Evolutionary conservation across 2,113 vertebrate genomes (phyloP).

Genomic region (Mastomys natalensis): DNA sequence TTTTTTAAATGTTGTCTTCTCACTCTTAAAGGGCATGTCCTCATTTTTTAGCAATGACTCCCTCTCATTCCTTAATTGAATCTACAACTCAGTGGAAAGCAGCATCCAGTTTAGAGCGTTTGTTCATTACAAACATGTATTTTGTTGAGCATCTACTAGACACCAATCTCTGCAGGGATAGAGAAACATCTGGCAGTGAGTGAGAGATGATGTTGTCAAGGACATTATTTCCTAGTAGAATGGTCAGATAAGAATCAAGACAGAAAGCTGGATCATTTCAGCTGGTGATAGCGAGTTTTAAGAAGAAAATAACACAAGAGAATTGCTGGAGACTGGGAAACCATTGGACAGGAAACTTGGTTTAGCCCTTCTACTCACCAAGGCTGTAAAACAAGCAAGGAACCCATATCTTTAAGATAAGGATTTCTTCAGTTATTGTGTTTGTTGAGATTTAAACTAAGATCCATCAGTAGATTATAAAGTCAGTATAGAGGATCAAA

Average conservation of each 20-base stretch:
- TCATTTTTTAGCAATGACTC: not conserved
- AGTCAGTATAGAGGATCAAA: conserved; percentile 2
- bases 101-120: not conserved
- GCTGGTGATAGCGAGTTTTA: not conserved
- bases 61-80: not conserved
- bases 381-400: not conserved
- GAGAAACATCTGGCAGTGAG: not conserved
- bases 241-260: not conserved
- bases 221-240: not conserved
- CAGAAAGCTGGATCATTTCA: not conserved
- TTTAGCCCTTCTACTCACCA: not conserved
- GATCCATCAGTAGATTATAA: not conserved
- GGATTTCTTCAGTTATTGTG: not conserved
- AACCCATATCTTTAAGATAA: not conserved
- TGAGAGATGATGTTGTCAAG: not conserved
- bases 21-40: not conserved
- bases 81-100: not conserved
- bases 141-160: not conserved
- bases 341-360: not conserved
- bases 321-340: not conserved
- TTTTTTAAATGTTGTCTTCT: not conserved
- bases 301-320: conserved; percentile 52
- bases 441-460: conserved; percentile 29
- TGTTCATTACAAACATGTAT: conserved; percentile 1
- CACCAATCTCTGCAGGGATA: not conserved